These are phyloP conservation scores for Acanthosepion pharaonis DNA, from an alignment of 2,888 invertebrate genomes.

Conservation along the genomic window DNA sequence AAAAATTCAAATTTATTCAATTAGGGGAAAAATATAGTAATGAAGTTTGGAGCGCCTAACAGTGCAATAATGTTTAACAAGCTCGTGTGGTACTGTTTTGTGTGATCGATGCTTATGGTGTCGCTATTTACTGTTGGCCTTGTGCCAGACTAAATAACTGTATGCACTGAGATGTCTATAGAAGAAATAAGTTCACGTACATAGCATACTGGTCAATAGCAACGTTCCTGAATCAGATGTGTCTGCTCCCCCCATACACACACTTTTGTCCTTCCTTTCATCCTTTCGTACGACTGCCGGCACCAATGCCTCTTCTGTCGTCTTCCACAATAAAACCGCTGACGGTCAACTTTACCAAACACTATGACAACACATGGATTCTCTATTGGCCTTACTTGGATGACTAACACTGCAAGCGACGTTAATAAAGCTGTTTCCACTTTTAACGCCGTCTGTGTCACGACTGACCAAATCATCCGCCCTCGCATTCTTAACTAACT, in stretches of 20 bases:
- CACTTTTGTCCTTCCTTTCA: not conserved
- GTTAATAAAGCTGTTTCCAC: constrained; percentile 37
- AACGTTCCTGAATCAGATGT: not conserved
- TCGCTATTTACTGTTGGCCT: too few species aligned
- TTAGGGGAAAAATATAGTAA: too few species aligned
- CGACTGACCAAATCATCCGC: not conserved
- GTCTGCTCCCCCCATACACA: not conserved
- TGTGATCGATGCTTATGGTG: too few species aligned
- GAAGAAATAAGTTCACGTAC: too few species aligned
- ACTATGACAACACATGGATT: constrained; percentile 37
- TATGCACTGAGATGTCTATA: too few species aligned
- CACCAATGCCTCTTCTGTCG: not conserved
- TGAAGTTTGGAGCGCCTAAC: too few species aligned
- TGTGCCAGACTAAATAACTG: too few species aligned
- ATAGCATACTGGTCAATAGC: not conserved
- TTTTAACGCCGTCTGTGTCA: not conserved
- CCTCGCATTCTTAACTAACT: not conserved
- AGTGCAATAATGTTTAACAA: too few species aligned
- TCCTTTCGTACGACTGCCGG: not conserved
- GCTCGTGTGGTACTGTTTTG: too few species aligned
- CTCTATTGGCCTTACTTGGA: constrained; percentile 37
- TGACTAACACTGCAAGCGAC: not conserved
- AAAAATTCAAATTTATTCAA: too few species aligned
- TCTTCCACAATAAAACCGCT: not conserved
- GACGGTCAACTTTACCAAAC: constrained; percentile 1